phyloP scores from a whole-genome alignment of 2,888 invertebrate species.

The Celastrina argiolus region DNA sequence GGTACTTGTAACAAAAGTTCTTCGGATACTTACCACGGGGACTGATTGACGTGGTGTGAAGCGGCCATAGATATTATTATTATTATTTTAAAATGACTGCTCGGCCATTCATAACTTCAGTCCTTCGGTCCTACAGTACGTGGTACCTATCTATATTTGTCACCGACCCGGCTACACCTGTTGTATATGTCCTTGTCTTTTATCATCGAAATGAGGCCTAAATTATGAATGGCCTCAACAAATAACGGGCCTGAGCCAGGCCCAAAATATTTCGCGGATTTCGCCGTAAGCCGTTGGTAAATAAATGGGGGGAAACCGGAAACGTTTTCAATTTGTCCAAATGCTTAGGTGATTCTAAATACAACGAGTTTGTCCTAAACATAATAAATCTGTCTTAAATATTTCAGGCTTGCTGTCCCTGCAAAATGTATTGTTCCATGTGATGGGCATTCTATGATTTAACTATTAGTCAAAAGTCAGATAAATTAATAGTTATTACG shows the following conservation, averaged over 20 bases:
- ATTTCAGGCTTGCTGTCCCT: too few species aligned
- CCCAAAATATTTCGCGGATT: constrained; percentile 6
- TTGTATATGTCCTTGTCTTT: neutral
- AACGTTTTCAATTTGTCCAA: neutral
- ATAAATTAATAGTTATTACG: too few species aligned
- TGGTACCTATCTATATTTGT: neutral
- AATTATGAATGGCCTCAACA: neutral
- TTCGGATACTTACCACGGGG: too few species aligned
- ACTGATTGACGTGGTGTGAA: too few species aligned
- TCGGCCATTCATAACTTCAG: too few species aligned
- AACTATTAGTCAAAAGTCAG: too few species aligned
- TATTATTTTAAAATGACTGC: too few species aligned
- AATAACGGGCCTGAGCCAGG: neutral
- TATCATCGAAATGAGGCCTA: neutral
- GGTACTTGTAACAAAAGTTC: too few species aligned
- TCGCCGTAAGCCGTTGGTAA: neutral
- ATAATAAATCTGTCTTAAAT: neutral
- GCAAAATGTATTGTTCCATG: too few species aligned
- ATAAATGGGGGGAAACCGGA: neutral
- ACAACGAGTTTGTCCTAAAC: neutral
- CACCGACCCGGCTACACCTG: neutral
- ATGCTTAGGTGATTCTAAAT: neutral
- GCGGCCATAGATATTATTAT: too few species aligned
- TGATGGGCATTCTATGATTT: too few species aligned
- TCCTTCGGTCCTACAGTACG: neutral